phyloP scores from a whole-genome alignment of 2,113 vertebrate species.

The Microtus montanus region DNA sequence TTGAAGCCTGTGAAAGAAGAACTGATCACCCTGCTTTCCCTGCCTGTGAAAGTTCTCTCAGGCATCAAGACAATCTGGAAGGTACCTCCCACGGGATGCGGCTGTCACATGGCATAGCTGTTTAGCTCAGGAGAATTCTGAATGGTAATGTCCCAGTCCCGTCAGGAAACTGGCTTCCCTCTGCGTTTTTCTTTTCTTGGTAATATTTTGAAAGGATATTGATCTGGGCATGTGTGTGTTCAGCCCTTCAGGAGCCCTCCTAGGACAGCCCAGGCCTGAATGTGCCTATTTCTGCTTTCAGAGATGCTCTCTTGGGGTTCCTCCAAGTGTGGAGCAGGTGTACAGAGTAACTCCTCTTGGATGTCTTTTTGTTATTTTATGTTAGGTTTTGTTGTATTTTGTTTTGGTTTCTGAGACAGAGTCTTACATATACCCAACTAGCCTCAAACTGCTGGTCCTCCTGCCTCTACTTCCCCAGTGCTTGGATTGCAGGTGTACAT shows the following conservation, averaged over 20 bases:
- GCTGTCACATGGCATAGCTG: not conserved
- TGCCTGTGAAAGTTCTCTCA: not conserved
- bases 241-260: not conserved
- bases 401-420: not conserved
- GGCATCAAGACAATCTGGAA: not conserved
- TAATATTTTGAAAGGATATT: not conserved
- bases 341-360: not conserved
- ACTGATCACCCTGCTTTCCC: slow-evolving; percentile 3
- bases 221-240: not conserved
- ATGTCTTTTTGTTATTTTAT: not conserved
- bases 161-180: slow-evolving; percentile 23
- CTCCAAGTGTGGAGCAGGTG: not conserved
- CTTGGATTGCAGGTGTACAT: too few species aligned
- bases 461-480: too few species aligned
- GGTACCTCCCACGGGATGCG: not conserved
- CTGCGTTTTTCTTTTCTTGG: slow-evolving; percentile 2
- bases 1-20: slow-evolving; percentile 7
- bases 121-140: slow-evolving; percentile 53
- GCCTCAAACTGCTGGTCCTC: too few species aligned
- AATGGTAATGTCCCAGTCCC: slow-evolving; percentile 31
- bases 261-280: not conserved
- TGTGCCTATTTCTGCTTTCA: not conserved
- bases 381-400: not conserved
- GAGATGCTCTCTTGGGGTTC: not conserved
- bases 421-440: not conserved